These are phyloP conservation scores for Podocnemis expansa DNA, from an alignment of 2,113 vertebrate species.

Conservation along the genomic window DNA sequence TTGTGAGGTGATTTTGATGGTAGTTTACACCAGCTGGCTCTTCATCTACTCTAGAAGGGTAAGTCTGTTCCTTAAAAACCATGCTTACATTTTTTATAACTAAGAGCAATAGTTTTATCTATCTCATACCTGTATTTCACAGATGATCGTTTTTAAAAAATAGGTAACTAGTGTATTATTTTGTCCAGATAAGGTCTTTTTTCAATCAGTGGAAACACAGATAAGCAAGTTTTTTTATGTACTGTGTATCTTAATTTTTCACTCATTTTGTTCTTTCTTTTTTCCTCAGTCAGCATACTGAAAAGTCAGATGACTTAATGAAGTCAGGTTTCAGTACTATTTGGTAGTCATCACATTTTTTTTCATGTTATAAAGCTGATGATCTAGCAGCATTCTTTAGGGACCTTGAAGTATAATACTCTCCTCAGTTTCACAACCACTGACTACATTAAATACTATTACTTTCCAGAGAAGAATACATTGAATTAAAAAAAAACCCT, in stretches of 20 bases:
- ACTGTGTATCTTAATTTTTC: background rate
- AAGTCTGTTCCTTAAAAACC: background rate
- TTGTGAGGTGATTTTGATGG: background rate
- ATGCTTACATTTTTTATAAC: background rate
- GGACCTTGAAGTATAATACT: background rate
- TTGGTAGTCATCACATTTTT: background rate
- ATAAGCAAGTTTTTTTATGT: background rate
- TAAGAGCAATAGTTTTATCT: background rate
- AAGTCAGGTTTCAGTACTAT: background rate
- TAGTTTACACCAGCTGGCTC: accelerated
- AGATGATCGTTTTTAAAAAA: constrained; percentile 1
- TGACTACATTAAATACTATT: background rate
- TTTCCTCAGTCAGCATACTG: background rate
- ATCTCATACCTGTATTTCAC: background rate
- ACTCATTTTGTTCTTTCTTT: background rate
- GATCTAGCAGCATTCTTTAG: background rate
- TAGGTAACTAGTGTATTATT: background rate
- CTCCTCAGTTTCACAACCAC: background rate
- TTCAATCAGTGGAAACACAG: background rate
- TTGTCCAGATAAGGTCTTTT: background rate
- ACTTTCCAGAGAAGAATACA: constrained; percentile 2
- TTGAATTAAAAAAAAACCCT: background rate
- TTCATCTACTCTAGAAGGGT: background rate
- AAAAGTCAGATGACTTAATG: constrained; percentile 7
- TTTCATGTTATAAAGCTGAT: background rate